A percentile compares a stretch with the other conserved stretches of the same genome.
phyloP scores from a whole-genome alignment of 2,797 vertebrate species.

The Sebastes taczanowskii region DNA sequence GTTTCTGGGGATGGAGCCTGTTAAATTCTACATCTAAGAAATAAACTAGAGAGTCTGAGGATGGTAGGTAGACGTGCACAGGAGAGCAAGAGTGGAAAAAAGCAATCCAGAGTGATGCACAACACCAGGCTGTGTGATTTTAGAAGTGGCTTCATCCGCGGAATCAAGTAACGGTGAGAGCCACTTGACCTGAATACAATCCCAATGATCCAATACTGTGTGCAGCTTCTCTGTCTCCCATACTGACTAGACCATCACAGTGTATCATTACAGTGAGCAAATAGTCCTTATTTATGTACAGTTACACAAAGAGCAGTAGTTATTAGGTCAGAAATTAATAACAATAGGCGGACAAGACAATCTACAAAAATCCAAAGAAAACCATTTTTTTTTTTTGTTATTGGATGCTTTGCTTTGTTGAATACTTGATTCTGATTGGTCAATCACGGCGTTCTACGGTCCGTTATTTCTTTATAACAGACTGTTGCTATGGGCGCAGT shows the following conservation, averaged over 20 bases:
- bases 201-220: neutral
- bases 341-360: neutral
- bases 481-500: no score
- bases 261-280: neutral
- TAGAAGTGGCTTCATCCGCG: slow-evolving; percentile 4
- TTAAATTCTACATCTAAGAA: neutral
- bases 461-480: no score
- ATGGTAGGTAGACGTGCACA: neutral
- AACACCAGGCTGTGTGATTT: slow-evolving; percentile 7
- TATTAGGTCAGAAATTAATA: neutral
- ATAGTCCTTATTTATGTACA: neutral
- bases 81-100: neutral
- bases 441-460: no score
- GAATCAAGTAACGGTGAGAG: slow-evolving; percentile 13
- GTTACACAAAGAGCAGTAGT: neutral
- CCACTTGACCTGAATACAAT: slow-evolving; percentile 46
- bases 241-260: neutral
- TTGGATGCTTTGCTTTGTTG: no score
- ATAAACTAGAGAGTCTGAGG: neutral
- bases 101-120: neutral
- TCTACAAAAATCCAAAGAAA: neutral
- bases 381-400: no score
- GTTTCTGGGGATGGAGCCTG: neutral
- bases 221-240: neutral
- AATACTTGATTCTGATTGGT: no score